phyloP scores from a whole-genome alignment of 2,888 invertebrate genomes.

The Ennomos fuscantarius region DNA sequence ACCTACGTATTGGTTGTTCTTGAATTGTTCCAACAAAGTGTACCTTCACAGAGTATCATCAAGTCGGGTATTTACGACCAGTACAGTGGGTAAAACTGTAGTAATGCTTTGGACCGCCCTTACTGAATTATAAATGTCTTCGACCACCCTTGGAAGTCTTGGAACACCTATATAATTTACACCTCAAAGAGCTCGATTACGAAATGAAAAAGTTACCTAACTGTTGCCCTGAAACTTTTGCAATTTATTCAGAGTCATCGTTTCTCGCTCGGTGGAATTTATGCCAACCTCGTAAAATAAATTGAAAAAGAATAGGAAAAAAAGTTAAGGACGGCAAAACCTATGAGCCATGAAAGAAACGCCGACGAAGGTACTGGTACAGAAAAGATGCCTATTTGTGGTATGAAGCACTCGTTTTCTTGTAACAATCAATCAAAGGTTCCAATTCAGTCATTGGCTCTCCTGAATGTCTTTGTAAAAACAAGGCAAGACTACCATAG shows the following conservation, averaged over 20 bases:
- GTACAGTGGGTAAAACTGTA: constrained; percentile 8
- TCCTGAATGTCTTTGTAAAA: no score
- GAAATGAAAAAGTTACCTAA: constrained; percentile 15
- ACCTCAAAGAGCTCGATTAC: constrained; percentile 17
- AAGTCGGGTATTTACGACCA: constrained; percentile 20
- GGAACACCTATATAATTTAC: constrained; percentile 20
- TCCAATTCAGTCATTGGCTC: no score
- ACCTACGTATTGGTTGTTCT: background rate
- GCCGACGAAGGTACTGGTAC: no score
- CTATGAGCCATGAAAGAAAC: constrained; percentile 49
- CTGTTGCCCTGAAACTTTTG: constrained; percentile 29
- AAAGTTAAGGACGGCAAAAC: constrained; percentile 34
- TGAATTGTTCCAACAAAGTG: constrained; percentile 5
- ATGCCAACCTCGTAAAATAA: constrained; percentile 34
- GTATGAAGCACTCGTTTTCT: no score
- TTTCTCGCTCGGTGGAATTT: constrained; percentile 25
- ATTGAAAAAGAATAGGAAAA: constrained; percentile 39
- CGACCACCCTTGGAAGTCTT: constrained; percentile 12
- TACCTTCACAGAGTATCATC: constrained; percentile 17
- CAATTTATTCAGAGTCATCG: constrained; percentile 38
- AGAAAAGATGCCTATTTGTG: background rate
- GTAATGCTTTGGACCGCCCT: constrained; percentile 15
- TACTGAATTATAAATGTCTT: constrained; percentile 39
- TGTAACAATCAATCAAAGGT: no score
- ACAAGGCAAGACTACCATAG: no score